Percentiles rank a stretch among this genome's conserved stretches.
Conservation (phyloP, 2,113 vertebrate species). For the Mobula hypostoma region DNA sequence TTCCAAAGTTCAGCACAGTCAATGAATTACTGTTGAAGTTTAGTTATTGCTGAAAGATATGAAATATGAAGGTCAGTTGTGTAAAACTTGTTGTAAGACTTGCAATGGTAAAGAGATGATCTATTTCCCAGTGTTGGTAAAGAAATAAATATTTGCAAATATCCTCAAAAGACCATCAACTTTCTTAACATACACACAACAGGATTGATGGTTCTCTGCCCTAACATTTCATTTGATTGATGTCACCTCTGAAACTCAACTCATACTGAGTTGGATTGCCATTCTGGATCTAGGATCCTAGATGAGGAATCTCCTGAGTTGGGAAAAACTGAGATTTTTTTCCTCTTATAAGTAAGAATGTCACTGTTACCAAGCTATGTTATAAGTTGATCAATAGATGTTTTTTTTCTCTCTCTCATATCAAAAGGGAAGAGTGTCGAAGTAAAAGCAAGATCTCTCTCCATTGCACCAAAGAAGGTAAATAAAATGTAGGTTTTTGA, state of each 20-base stretch:
- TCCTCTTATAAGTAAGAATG: not conserved
- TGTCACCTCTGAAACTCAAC: not conserved
- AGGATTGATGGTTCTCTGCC: too few relatives aligned
- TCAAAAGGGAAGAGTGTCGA: constrained; percentile 68
- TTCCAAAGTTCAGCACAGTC: not conserved
- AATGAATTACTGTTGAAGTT: not conserved
- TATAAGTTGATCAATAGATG: not conserved
- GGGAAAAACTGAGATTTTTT: not conserved
- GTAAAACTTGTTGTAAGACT: not conserved
- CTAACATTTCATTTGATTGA: not conserved
- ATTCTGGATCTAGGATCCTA: not conserved
- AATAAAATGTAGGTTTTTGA: constrained; percentile 38
- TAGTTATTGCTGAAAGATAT: not conserved
- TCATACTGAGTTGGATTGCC: not conserved
- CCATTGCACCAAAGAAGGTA: constrained; percentile 76
- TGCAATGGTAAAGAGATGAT: not conserved
- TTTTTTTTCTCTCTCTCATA: constrained; percentile 46
- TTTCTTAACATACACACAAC: not conserved
- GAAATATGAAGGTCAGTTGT: not conserved
- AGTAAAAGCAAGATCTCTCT: constrained; percentile 76
- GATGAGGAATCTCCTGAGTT: not conserved
- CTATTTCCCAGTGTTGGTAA: not conserved
- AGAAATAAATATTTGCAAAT: not conserved
- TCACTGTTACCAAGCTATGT: not conserved
- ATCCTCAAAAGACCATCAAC: not conserved